Evolutionary conservation across 2,888 invertebrate genomes (phyloP).

Genomic region (Bimastos eiseni): DNA sequence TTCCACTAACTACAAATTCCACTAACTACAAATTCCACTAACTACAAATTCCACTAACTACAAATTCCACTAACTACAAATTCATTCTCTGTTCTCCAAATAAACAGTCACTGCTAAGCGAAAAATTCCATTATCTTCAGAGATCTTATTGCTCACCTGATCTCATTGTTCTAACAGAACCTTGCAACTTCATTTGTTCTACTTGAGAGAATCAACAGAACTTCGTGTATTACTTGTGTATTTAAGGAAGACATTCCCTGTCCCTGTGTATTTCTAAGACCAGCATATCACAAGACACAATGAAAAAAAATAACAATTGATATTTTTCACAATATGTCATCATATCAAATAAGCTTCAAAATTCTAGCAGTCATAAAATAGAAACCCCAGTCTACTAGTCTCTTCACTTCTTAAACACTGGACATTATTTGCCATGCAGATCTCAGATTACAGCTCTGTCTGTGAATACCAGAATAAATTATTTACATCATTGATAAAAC

Average conservation of each 20-base stretch:
- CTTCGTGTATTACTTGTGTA: neutral
- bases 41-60: too few relatives aligned
- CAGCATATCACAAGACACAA: neutral
- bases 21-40: too few relatives aligned
- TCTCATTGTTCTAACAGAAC: too few relatives aligned
- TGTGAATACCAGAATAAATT: neutral
- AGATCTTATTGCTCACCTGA: too few relatives aligned
- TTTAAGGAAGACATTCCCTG: neutral
- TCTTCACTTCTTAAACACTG: neutral
- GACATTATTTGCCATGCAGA: neutral
- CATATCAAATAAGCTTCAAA: neutral
- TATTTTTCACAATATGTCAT: neutral
- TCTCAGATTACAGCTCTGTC: neutral
- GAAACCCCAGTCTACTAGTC: neutral
- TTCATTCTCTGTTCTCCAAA: too few relatives aligned
- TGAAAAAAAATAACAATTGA: neutral
- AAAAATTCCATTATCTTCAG: too few relatives aligned
- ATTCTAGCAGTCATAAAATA: neutral
- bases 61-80: too few relatives aligned
- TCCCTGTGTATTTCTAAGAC: neutral
- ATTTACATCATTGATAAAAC: neutral
- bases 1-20: too few relatives aligned
- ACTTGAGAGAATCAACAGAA: neutral
- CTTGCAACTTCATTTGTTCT: neutral
- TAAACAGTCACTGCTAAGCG: too few relatives aligned